Percentiles rank a stretch among this genome's conserved stretches.
Evolutionary conservation across 2,113 vertebrate species (phyloP).

Genomic region (Colistium nudipinnis): DNA sequence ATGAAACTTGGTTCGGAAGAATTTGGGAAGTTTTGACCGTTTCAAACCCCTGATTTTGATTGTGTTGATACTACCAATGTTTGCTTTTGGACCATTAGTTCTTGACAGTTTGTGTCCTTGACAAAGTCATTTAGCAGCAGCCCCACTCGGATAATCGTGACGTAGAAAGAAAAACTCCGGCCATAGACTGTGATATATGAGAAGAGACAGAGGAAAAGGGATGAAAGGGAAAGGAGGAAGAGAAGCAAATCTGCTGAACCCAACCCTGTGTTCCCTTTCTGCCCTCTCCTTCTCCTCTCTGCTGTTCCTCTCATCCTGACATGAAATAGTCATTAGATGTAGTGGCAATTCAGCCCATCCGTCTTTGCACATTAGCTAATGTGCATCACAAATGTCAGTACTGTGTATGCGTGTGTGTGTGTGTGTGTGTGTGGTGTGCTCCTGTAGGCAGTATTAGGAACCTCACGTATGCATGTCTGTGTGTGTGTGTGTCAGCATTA

Average conservation of each 20-base stretch:
- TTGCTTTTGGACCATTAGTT: too few species aligned
- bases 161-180: not conserved
- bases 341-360: slow-evolving; percentile 65
- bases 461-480: slow-evolving; percentile 15
- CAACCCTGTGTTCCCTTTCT: slow-evolving; percentile 39
- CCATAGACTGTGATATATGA: not conserved
- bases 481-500: slow-evolving; percentile 36
- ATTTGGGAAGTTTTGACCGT: too few species aligned
- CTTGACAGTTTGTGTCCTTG: too few species aligned
- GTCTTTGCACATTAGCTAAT: slow-evolving; percentile 76
- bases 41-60: too few species aligned
- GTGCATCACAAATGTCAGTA: slow-evolving; percentile 61
- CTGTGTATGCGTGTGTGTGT: slow-evolving; percentile 32
- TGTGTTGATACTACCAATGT: too few species aligned
- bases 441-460: slow-evolving; percentile 48
- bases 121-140: not conserved
- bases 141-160: too few species aligned
- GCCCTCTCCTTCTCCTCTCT: slow-evolving; percentile 43
- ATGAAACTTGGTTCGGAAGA: too few species aligned
- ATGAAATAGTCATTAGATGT: slow-evolving; percentile 79
- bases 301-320: slow-evolving; percentile 57
- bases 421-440: slow-evolving; percentile 46
- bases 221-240: not conserved
- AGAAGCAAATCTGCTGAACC: slow-evolving; percentile 18
- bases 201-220: not conserved